Percentiles rank a stretch among this genome's conserved stretches.
Conservation (phyloP, 2,888 invertebrate genomes). For the Labia minor region DNA sequence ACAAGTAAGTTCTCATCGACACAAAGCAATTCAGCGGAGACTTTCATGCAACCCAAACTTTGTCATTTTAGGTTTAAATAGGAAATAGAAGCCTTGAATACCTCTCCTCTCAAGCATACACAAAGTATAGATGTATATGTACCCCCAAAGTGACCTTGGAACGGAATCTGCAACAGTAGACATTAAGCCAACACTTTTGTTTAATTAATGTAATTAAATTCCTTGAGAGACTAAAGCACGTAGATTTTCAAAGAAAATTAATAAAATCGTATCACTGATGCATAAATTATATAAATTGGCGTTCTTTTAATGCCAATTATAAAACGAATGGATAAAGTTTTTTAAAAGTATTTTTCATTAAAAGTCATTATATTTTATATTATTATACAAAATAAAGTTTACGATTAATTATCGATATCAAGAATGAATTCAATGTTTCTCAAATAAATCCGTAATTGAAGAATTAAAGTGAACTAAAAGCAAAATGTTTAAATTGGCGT, state of each 20-base stretch:
- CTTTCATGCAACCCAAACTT: not conserved
- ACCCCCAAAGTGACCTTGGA: not conserved
- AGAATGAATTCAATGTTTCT: not conserved
- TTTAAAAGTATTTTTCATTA: slow-evolving; percentile 8
- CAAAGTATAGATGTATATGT: not conserved
- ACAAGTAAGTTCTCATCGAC: not conserved
- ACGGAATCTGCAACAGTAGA: slow-evolving; percentile 3
- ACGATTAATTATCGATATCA: not conserved
- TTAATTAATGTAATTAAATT: slow-evolving; percentile 13
- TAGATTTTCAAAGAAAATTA: slow-evolving; percentile 5
- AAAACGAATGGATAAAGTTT: not conserved
- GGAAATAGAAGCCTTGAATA: not conserved
- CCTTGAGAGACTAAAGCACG: slow-evolving; percentile 1
- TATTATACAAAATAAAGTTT: not conserved
- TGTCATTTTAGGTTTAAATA: not conserved
- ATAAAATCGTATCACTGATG: slow-evolving; percentile 1
- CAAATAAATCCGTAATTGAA: slow-evolving; percentile 1
- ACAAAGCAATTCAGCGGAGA: not conserved
- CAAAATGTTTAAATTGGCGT: slow-evolving; percentile 8
- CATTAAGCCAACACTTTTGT: slow-evolving; percentile 5
- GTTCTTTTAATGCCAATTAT: slow-evolving; percentile 13
- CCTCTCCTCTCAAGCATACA: not conserved
- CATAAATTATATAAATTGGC: slow-evolving; percentile 8
- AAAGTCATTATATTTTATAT: not conserved
- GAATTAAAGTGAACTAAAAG: not conserved